Percentiles rank a stretch among this genome's conserved stretches.
phyloP scores from a whole-genome alignment of 2,113 vertebrate genomes.

The Neodon shergylaensis region DNA sequence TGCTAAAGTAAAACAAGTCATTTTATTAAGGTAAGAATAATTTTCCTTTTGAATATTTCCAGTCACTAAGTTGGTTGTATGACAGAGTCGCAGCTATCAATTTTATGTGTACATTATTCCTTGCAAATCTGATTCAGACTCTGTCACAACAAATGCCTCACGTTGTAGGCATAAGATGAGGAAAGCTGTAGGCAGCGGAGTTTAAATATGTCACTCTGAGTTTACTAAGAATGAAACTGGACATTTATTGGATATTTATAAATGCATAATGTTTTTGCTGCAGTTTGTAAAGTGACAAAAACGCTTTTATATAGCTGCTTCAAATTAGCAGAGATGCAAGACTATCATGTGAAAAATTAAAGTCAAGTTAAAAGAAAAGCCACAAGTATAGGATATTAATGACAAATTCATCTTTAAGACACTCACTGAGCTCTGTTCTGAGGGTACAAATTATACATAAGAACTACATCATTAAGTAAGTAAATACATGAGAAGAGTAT shows the following conservation, averaged over 20 bases:
- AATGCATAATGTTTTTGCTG: neutral
- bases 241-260: conserved; percentile 59
- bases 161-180: conserved; percentile 69
- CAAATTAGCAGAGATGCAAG: conserved; percentile 50
- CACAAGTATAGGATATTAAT: neutral
- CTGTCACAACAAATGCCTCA: conserved; percentile 51
- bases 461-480: conserved; percentile 78
- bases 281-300: neutral
- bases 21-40: conserved; percentile 62
- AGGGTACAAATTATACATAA: conserved; percentile 66
- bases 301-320: neutral
- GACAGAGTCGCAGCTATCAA: neutral
- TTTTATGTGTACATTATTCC: conserved; percentile 63
- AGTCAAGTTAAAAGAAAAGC: conserved; percentile 37
- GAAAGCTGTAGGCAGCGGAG: conserved; percentile 67
- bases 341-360: conserved; percentile 46
- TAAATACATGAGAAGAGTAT: conserved; percentile 67
- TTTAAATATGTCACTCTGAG: conserved; percentile 79
- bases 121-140: conserved; percentile 59
- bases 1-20: conserved; percentile 47
- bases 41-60: conserved; percentile 53
- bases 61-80: neutral
- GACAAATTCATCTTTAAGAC: conserved; percentile 39
- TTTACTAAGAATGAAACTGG: conserved; percentile 80
- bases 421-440: conserved; percentile 12